Base-by-base conservation (phyloP, 2,888 invertebrate genomes). In the Coleophora flavipennella region DNA sequence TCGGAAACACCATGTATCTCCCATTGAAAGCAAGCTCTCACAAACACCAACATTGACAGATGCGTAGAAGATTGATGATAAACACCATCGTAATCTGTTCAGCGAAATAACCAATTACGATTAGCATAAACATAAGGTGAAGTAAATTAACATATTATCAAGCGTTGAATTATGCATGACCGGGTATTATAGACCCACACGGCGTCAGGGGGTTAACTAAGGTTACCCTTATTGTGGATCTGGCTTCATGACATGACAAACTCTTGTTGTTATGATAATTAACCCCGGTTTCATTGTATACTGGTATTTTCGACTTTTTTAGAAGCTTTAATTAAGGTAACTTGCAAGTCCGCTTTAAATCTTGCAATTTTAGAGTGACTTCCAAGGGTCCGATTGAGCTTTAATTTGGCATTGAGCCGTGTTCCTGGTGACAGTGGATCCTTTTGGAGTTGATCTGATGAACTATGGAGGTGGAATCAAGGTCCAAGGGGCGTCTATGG, bases 71-170 rank as follows among this genome's bases (percentile, higher is more conserved):
- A 74, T 71, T 67, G 73, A 73, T 67, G 65, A 53, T 51, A 45
- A 46, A 45, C 46, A 51, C 48, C 53, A 48, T 53, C 54, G 59
- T 71, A 73, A 76, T 71, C 75, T 64, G 62, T 64, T 66, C 69
- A 61, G 60, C 63, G 68, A 80, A 79, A 79, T 79, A 80, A 80
- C 73, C 80, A 80, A 81, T 81, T 79, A 81, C 59, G 65, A 80
- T 83, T 81, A 79, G 61, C 79, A 81, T 81, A 81, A 80, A 76
- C 78, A 78, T 77, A 76, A 80, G 73, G 76, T 72, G 62, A 54
- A 62, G 65, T 67, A 57, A 70, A 79, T 80, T 79, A 75, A 72
- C 80, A 79, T 81, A 80, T 71, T 71, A 70, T 69, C 67, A 53
- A 20, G 43, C 49, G 51, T 73, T 80, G 75, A 75, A 81, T 81